Conservation (phyloP, 2,888 invertebrate genomes). For the Heliconius charithonia region DNA sequence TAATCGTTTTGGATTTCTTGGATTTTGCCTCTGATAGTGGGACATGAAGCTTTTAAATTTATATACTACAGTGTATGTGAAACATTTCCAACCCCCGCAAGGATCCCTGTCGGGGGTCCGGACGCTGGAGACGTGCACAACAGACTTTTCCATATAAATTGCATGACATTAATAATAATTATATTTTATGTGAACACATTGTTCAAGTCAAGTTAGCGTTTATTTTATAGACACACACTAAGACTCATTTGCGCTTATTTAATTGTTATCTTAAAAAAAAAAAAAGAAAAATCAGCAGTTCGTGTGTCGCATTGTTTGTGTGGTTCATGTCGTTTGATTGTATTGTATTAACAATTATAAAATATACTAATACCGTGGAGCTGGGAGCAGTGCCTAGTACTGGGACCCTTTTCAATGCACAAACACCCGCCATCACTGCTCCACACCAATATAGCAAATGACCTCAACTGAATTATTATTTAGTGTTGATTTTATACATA, state of each 20-base stretch:
- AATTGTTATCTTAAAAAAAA: not conserved
- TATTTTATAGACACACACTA: not conserved
- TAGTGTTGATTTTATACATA: too few species aligned
- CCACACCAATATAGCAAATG: too few species aligned
- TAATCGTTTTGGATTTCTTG: not conserved
- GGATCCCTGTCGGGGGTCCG: conserved; percentile 32
- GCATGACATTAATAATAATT: conserved; percentile 24
- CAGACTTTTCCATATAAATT: conserved; percentile 24
- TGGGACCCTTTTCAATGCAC: too few species aligned
- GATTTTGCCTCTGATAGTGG: not conserved
- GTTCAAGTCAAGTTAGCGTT: not conserved
- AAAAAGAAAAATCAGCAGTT: too few species aligned
- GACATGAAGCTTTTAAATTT: conserved; percentile 12
- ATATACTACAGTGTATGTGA: not conserved
- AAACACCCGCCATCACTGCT: too few species aligned
- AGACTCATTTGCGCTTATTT: not conserved
- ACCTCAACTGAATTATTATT: too few species aligned
- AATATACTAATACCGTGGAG: too few species aligned
- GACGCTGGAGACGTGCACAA: conserved; percentile 28
- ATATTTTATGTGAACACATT: conserved; percentile 18
- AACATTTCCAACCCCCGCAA: conserved; percentile 24
- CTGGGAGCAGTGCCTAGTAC: too few species aligned
- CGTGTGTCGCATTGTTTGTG: too few species aligned
- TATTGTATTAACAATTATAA: too few species aligned
- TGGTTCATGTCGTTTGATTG: too few species aligned